phyloP scores from a whole-genome alignment of 1,140 invertebrate species.

The Drosophila murphyi region DNA sequence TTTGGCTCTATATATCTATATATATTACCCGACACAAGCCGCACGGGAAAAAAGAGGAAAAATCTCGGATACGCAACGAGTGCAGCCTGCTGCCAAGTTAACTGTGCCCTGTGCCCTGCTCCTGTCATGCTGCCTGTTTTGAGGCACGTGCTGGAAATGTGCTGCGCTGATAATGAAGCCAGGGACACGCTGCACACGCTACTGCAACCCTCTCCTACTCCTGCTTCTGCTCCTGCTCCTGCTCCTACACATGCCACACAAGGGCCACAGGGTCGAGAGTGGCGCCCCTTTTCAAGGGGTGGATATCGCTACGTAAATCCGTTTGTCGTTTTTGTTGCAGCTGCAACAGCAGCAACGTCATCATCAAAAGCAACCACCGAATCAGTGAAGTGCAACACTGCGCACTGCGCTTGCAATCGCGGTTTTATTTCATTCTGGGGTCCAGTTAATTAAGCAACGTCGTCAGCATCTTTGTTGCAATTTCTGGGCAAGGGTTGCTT shows the following conservation, averaged over 20 bases:
- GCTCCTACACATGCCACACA: not conserved
- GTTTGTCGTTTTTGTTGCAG: slow-evolving; percentile 50
- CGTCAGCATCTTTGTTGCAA: slow-evolving; percentile 76
- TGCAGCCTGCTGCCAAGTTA: slow-evolving; percentile 10
- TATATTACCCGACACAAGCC: not conserved
- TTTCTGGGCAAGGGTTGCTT: slow-evolving; percentile 56
- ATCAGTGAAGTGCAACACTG: slow-evolving; percentile 59
- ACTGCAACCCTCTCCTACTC: slow-evolving; percentile 46
- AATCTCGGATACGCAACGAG: slow-evolving; percentile 61
- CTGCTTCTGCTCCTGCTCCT: not conserved
- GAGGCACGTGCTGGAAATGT: slow-evolving; percentile 69
- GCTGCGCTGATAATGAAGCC: slow-evolving; percentile 69
- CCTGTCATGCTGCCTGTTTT: not conserved
- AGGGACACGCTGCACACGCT: slow-evolving; percentile 44
- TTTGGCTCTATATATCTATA: slow-evolving; percentile 12
- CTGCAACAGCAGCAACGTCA: slow-evolving; percentile 61
- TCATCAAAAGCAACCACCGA: slow-evolving; percentile 53
- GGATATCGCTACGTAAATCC: slow-evolving; percentile 44
- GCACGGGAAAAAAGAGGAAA: slow-evolving; percentile 34
- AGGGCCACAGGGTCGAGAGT: slow-evolving; percentile 38
- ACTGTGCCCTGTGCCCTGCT: not conserved
- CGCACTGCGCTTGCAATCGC: slow-evolving; percentile 48
- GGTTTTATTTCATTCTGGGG: slow-evolving; percentile 13
- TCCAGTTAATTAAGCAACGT: slow-evolving; percentile 70
- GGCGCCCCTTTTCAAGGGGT: slow-evolving; percentile 43